These are phyloP conservation scores for Podarcis lilfordi DNA, from an alignment of 2,797 vertebrate species.

Conservation along the genomic window DNA sequence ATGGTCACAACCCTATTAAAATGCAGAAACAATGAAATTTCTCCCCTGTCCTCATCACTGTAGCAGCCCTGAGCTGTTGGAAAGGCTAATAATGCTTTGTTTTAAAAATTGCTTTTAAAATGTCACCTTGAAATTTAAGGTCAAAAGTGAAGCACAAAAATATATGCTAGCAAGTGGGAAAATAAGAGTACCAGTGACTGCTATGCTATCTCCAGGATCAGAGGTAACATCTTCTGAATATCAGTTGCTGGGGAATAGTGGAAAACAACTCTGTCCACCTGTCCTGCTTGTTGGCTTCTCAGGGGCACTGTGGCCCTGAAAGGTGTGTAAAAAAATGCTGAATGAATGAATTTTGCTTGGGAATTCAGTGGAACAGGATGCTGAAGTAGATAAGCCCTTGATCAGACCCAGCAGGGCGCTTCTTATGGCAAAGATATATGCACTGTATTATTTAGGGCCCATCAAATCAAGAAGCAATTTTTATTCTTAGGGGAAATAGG, in stretches of 20 bases:
- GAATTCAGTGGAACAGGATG: background rate
- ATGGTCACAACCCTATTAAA: slow-evolving; percentile 24
- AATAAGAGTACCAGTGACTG: background rate
- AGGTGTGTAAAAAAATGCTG: no score
- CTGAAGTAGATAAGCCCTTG: background rate
- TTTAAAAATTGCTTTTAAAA: slow-evolving; percentile 50
- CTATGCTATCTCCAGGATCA: background rate
- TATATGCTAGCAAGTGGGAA: slow-evolving; percentile 43
- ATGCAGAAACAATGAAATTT: background rate
- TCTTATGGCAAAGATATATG: background rate
- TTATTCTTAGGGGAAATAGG: slow-evolving; percentile 40
- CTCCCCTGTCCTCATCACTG: background rate
- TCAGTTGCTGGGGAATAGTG: background rate
- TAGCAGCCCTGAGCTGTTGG: slow-evolving; percentile 1
- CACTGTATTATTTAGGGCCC: slow-evolving; percentile 11
- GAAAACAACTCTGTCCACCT: background rate
- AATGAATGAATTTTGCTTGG: no score
- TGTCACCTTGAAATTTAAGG: slow-evolving; percentile 26
- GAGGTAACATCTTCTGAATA: no score
- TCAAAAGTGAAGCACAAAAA: slow-evolving; percentile 53
- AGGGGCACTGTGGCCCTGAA: no score
- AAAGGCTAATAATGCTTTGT: slow-evolving; percentile 25
- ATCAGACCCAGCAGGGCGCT: background rate
- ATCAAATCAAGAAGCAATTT: slow-evolving; percentile 13
- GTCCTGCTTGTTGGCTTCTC: background rate